Conservation (phyloP, 2,888 invertebrate genomes). For the Holacanthella duospinosa region DNA sequence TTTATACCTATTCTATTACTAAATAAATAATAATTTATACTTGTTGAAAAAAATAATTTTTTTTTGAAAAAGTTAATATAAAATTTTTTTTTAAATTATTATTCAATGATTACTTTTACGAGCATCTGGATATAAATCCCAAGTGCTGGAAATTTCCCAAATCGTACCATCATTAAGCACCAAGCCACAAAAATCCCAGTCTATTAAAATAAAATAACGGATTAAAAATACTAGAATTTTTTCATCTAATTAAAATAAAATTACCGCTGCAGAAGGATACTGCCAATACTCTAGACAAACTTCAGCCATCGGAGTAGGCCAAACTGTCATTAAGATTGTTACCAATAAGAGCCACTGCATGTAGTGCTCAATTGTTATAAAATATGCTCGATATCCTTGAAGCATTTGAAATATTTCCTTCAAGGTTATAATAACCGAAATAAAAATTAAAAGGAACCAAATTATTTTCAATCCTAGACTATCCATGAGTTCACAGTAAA, state of each 20-base stretch:
- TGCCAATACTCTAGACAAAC: conserved; percentile 33
- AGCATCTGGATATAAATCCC: conserved; percentile 82
- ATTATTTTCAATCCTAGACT: conserved; percentile 11
- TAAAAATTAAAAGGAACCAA: conserved; percentile 17
- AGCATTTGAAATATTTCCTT: conserved; percentile 69
- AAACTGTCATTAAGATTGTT: conserved; percentile 50
- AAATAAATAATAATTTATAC: too few species aligned
- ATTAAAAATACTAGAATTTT: not conserved
- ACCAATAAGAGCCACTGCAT: conserved; percentile 66
- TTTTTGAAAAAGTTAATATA: not conserved
- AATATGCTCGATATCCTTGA: conserved; percentile 60
- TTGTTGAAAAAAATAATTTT: too few species aligned
- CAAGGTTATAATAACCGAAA: conserved; percentile 21
- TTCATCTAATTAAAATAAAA: not conserved
- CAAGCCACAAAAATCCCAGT: conserved; percentile 64
- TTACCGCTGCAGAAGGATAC: conserved; percentile 16
- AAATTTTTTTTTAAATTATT: not conserved
- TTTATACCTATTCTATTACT: too few species aligned
- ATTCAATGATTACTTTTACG: conserved; percentile 52
- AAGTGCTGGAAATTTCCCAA: conserved; percentile 73
- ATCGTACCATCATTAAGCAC: conserved; percentile 74
- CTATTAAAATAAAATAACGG: conserved; percentile 7
- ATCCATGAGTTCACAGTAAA: not conserved
- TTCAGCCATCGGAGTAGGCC: conserved; percentile 34
- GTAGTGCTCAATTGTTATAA: conserved; percentile 74